Conservation (phyloP, 2,113 vertebrate species). For the Nannobrachium achirus region DNA sequence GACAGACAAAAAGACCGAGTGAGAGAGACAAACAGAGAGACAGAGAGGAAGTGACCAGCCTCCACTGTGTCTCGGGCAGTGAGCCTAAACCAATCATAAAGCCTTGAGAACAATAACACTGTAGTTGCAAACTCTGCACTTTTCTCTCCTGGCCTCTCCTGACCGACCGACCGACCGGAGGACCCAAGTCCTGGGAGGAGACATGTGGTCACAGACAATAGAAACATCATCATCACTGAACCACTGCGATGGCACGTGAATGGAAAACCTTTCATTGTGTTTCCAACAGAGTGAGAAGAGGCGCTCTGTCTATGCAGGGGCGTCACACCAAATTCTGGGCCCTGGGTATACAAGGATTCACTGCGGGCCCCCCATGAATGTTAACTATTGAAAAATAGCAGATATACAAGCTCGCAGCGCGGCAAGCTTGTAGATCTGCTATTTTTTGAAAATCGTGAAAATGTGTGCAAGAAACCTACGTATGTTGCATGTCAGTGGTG, state of each 20-base stretch:
- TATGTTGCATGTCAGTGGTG: no score
- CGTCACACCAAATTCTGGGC: no score
- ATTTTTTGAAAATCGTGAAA: no score
- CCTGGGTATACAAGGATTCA: no score
- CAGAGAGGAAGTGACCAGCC: slow-evolving; percentile 24
- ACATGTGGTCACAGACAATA: slow-evolving; percentile 32
- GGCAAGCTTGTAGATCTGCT: no score
- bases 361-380: no score
- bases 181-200: slow-evolving; percentile 19
- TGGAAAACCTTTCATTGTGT: neutral
- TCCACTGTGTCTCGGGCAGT: slow-evolving; percentile 24
- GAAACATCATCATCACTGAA: no score
- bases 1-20: neutral
- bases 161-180: slow-evolving; percentile 8
- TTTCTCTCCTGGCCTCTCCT: slow-evolving; percentile 22
- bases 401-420: no score
- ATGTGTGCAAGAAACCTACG: no score
- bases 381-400: no score
- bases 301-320: no score
- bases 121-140: slow-evolving; percentile 48
- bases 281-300: neutral
- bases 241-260: slow-evolving; percentile 7
- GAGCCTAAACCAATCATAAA: slow-evolving; percentile 48
- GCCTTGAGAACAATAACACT: slow-evolving; percentile 53
- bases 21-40: slow-evolving; percentile 6